These are phyloP conservation scores for Nematolebias whitei DNA, from an alignment of 2,113 vertebrate genomes.

Conservation along the genomic window DNA sequence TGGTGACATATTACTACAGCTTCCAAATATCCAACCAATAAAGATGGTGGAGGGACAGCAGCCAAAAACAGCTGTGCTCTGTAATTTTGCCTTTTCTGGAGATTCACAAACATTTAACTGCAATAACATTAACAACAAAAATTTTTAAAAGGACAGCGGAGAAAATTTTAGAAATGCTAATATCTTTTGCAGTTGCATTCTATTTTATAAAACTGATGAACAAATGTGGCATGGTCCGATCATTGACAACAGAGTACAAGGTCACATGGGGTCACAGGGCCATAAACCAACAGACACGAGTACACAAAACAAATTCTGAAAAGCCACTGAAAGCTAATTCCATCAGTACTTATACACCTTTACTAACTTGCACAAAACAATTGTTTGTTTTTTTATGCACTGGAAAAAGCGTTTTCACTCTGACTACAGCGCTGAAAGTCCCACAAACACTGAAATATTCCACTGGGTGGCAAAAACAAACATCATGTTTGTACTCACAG, in stretches of 20 bases:
- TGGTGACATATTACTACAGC: slow-evolving; percentile 46
- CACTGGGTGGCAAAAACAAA: too few relatives aligned
- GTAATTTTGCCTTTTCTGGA: slow-evolving; percentile 28
- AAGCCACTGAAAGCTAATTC: too few relatives aligned
- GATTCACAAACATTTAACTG: slow-evolving; percentile 20
- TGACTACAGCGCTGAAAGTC: too few relatives aligned
- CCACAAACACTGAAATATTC: too few relatives aligned
- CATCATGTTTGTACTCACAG: too few relatives aligned
- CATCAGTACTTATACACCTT: too few relatives aligned
- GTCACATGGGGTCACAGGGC: neutral
- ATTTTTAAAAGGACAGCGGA: neutral
- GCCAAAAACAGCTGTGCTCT: slow-evolving; percentile 46
- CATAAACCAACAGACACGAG: neutral
- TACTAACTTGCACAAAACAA: too few relatives aligned
- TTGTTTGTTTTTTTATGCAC: too few relatives aligned
- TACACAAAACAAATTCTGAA: too few relatives aligned
- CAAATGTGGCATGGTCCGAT: neutral
- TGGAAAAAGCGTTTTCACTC: too few relatives aligned
- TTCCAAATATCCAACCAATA: slow-evolving; percentile 13
- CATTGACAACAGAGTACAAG: neutral
- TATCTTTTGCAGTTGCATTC: neutral
- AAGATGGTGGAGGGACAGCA: slow-evolving; percentile 20
- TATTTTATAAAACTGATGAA: neutral
- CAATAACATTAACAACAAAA: neutral
- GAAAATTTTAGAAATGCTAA: slow-evolving; percentile 4